A percentile compares a stretch with the other conserved stretches of the same genome.
Conservation (phyloP, 2,797 vertebrate genomes). For the Coluber constrictor region DNA sequence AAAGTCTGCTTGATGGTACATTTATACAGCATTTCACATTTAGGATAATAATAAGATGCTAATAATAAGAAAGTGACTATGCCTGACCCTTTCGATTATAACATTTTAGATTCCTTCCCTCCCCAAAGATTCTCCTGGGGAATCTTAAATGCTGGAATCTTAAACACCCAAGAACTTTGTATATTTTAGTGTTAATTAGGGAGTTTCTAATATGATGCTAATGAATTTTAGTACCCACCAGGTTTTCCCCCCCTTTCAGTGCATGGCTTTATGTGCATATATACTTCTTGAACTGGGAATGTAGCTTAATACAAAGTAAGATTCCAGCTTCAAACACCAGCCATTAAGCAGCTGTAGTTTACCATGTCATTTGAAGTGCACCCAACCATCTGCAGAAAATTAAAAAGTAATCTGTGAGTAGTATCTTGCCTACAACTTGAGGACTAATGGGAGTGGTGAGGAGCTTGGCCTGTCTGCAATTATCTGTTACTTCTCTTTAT, state of each 20-base stretch:
- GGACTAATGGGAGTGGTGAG: background rate
- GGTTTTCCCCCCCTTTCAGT: background rate
- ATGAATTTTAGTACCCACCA: background rate
- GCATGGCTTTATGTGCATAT: background rate
- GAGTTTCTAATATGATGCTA: background rate
- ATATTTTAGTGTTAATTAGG: background rate
- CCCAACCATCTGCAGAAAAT: background rate
- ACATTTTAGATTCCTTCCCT: background rate
- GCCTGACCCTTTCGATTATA: background rate
- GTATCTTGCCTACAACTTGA: background rate
- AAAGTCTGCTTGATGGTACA: background rate
- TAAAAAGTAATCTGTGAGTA: background rate
- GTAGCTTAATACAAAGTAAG: background rate
- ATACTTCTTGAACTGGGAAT: background rate
- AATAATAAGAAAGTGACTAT: background rate
- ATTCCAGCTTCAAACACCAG: background rate
- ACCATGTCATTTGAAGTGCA: background rate
- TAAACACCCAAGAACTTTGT: background rate
- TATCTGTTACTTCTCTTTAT: background rate
- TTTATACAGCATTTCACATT: background rate
- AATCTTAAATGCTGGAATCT: background rate
- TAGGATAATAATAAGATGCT: background rate
- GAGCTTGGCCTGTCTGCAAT: background rate
- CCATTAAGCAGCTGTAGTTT: background rate
- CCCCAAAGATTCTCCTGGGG: background rate